phyloP scores from a whole-genome alignment of 2,797 vertebrate genomes.

The Taeniopygia guttata region DNA sequence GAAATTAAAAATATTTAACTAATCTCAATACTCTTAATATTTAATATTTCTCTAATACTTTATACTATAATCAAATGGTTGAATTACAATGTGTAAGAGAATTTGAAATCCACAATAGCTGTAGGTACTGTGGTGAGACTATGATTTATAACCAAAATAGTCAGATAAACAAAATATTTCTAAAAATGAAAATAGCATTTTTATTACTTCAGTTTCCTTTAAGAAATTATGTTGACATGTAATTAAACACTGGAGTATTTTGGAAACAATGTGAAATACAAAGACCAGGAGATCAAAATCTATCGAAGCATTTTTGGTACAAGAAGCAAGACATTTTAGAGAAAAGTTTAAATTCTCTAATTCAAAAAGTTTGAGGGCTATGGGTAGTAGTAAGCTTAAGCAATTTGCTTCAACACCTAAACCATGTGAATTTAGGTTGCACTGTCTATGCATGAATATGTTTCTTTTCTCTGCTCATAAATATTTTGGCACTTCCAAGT shows the following conservation, averaged over 20 bases:
- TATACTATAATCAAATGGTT: background rate
- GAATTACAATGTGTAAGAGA: background rate
- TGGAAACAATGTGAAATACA: background rate
- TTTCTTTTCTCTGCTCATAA: conserved; percentile 6
- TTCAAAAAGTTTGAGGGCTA: background rate
- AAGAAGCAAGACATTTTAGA: background rate
- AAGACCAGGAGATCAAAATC: background rate
- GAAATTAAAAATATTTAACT: background rate
- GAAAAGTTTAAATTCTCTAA: background rate
- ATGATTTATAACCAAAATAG: background rate
- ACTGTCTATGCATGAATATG: background rate
- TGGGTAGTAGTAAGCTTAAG: background rate
- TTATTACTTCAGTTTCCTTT: background rate
- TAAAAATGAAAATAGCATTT: background rate
- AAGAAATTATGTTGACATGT: background rate
- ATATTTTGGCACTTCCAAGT: conserved; percentile 23
- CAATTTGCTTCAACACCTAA: background rate
- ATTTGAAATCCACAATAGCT: background rate
- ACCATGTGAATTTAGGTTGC: background rate
- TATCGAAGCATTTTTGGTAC: background rate
- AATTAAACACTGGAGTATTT: background rate
- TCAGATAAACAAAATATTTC: background rate
- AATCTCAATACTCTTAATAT: background rate
- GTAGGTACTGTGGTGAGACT: background rate
- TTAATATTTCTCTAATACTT: background rate